Conservation (phyloP, 2,797 vertebrate genomes). For the Halcyon chelicuti region DNA sequence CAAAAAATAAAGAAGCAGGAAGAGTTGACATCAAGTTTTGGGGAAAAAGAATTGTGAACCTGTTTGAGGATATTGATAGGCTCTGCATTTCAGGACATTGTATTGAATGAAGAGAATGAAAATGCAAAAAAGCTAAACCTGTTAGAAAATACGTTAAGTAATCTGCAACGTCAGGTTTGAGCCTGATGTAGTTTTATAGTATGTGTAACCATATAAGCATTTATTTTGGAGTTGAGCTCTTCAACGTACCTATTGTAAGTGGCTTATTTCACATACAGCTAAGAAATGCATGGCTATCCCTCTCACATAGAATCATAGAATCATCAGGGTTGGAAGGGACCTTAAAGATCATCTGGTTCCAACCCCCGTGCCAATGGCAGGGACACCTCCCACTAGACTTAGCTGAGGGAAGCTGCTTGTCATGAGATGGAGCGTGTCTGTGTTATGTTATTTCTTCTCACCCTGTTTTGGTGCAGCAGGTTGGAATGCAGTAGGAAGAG, state of each 20-base stretch:
- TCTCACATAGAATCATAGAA: background rate
- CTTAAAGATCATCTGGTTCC: too few species aligned
- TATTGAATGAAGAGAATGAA: background rate
- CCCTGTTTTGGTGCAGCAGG: background rate
- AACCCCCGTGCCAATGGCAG: too few species aligned
- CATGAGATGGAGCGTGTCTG: background rate
- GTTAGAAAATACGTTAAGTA: background rate
- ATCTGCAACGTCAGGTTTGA: background rate
- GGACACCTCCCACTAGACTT: too few species aligned
- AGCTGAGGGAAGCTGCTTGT: background rate
- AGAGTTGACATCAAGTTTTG: background rate
- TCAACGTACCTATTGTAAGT: background rate
- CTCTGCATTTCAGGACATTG: background rate
- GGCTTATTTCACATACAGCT: background rate
- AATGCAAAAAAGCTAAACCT: background rate
- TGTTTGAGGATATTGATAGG: background rate
- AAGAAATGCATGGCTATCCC: background rate
- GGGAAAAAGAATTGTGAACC: background rate
- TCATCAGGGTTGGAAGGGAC: too few species aligned
- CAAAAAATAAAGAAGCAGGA: background rate
- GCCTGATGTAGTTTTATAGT: background rate
- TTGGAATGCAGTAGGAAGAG: background rate
- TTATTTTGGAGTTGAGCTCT: background rate
- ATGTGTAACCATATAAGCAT: background rate
- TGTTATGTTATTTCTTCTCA: background rate